Conservation (phyloP, 2,113 vertebrate genomes). For the Entosphenus tridentatus region DNA sequence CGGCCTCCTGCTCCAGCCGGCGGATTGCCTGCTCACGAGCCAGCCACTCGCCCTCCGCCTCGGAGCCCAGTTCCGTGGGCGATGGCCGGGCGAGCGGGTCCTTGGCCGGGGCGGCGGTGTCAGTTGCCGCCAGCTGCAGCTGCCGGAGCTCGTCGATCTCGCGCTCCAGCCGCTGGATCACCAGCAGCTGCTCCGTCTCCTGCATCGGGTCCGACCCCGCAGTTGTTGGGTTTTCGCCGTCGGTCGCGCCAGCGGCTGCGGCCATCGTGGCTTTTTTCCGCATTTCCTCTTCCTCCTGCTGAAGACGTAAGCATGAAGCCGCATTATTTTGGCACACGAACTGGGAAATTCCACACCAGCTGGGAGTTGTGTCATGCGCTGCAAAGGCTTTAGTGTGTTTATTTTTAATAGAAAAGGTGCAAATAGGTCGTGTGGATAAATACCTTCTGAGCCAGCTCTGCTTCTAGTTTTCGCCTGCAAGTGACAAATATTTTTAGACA, state of each 20-base stretch:
- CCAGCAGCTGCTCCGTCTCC: slow-evolving; percentile 60
- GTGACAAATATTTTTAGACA: no score
- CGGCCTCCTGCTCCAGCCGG: slow-evolving; percentile 52
- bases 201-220: slow-evolving; percentile 17
- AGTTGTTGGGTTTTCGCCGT: slow-evolving; percentile 13
- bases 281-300: slow-evolving; percentile 24
- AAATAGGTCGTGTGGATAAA: no score
- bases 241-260: neutral
- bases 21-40: slow-evolving; percentile 50
- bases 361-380: no score
- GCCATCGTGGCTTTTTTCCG: slow-evolving; percentile 12
- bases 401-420: no score
- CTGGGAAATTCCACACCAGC: no score
- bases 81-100: no score
- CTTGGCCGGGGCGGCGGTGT: slow-evolving; percentile 22
- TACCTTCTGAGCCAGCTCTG: no score
- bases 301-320: neutral
- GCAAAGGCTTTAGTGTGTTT: no score
- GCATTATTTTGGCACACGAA: no score
- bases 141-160: slow-evolving; percentile 61
- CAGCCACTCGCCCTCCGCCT: slow-evolving; percentile 32
- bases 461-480: no score
- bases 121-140: slow-evolving; percentile 42
- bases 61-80: slow-evolving; percentile 22
- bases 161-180: slow-evolving; percentile 52